phyloP scores from a whole-genome alignment of 2,113 vertebrate genomes.

The Caracal caracal region DNA sequence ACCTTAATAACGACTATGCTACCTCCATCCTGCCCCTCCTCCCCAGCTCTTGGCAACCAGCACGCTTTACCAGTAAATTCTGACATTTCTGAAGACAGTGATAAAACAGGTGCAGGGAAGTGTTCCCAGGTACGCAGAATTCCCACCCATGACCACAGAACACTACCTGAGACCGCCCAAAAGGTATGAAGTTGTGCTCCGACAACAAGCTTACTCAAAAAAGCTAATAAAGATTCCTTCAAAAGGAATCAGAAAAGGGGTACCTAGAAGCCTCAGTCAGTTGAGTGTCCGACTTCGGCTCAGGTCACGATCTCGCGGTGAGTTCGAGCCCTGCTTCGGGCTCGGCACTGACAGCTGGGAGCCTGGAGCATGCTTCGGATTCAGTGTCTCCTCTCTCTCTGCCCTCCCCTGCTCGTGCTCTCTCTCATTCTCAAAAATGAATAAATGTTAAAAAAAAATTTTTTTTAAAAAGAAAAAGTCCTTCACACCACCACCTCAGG shows the following conservation, averaged over 20 bases:
- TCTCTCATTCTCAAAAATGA: too few relatives aligned
- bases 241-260: not conserved
- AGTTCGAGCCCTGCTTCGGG: too few relatives aligned
- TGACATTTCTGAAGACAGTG: not conserved
- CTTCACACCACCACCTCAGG: not conserved
- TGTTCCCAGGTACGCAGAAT: not conserved
- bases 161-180: not conserved
- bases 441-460: too few relatives aligned
- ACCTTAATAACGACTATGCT: not conserved
- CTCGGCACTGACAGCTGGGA: too few relatives aligned
- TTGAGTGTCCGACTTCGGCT: too few relatives aligned
- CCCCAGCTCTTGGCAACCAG: not conserved
- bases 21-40: not conserved
- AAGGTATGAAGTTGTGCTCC: not conserved
- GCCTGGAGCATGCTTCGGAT: too few relatives aligned
- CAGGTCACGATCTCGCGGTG: too few relatives aligned
- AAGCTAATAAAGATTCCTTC: not conserved
- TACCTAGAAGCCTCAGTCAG: too few relatives aligned
- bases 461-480: not conserved
- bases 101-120: not conserved
- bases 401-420: too few relatives aligned
- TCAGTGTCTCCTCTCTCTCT: too few relatives aligned
- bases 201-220: not conserved
- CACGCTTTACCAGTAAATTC: not conserved
- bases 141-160: not conserved